Conservation (phyloP, 2,888 invertebrate genomes). For the Pherbina coryleti region DNA sequence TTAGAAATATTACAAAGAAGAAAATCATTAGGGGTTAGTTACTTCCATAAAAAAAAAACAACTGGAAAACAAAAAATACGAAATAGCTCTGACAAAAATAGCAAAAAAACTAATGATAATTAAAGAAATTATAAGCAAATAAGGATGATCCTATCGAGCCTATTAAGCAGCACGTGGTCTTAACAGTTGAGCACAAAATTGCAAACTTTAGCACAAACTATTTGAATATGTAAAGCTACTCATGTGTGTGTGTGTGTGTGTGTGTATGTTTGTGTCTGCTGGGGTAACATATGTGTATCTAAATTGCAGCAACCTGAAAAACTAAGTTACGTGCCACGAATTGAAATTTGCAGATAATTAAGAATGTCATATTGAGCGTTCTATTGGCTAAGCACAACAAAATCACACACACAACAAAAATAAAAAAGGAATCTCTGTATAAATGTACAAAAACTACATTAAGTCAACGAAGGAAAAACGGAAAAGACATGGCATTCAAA, state of each 20-base stretch:
- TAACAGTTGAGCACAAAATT: background rate
- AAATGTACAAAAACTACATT: no score
- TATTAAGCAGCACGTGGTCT: constrained; percentile 43
- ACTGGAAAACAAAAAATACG: background rate
- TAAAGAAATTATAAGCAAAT: no score
- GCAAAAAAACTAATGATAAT: no score
- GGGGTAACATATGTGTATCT: background rate
- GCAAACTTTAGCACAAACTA: background rate
- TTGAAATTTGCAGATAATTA: constrained; percentile 60
- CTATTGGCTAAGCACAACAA: background rate
- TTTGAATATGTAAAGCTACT: background rate
- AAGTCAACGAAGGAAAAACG: background rate
- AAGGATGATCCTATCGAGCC: constrained; percentile 38
- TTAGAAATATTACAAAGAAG: no score
- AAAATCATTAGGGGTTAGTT: no score
- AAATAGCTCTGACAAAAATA: no score
- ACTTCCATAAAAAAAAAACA: background rate
- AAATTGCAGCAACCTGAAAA: constrained; percentile 7
- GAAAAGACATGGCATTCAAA: constrained; percentile 8
- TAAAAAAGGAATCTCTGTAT: no score
- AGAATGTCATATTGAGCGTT: constrained; percentile 6
- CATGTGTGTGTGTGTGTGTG: background rate
- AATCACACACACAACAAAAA: background rate
- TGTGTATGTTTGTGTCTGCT: background rate
- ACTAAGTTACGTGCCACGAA: constrained; percentile 57